A percentile compares a stretch with the other conserved stretches of the same genome.
Conservation (phyloP, 2,113 vertebrate genomes). For the Coturnix japonica region DNA sequence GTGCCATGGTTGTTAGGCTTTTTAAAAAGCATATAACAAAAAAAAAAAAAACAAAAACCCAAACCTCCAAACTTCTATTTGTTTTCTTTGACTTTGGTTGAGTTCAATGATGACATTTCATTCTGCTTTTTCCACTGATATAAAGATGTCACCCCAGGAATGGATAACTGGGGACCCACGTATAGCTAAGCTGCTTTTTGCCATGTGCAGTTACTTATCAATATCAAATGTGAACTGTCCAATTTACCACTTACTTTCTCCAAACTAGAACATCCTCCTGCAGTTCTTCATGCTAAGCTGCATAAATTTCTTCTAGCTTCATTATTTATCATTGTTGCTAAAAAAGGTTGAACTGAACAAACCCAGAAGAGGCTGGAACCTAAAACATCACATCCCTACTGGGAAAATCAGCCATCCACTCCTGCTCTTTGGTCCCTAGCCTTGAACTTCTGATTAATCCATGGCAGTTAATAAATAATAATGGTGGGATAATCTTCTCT, state of each 20-base stretch:
- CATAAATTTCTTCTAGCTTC: neutral
- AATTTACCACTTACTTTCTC: neutral
- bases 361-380: neutral
- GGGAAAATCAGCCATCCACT: neutral
- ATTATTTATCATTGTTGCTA: neutral
- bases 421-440: conserved; percentile 1
- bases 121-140: neutral
- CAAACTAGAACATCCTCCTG: neutral
- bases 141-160: neutral
- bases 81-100: neutral
- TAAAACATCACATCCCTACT: neutral
- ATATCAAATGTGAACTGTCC: fast-evolving
- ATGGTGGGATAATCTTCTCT: neutral
- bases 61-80: neutral
- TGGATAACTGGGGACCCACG: neutral
- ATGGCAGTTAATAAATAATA: neutral
- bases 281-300: neutral
- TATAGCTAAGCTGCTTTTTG: neutral
- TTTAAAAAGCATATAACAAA: neutral
- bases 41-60: too few species aligned
- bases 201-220: neutral
- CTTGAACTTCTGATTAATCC: neutral
- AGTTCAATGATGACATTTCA: neutral
- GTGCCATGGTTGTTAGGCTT: fast-evolving
- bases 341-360: neutral